phyloP scores from a whole-genome alignment of 2,797 vertebrate genomes.

The Cyprinodon diabolis region DNA sequence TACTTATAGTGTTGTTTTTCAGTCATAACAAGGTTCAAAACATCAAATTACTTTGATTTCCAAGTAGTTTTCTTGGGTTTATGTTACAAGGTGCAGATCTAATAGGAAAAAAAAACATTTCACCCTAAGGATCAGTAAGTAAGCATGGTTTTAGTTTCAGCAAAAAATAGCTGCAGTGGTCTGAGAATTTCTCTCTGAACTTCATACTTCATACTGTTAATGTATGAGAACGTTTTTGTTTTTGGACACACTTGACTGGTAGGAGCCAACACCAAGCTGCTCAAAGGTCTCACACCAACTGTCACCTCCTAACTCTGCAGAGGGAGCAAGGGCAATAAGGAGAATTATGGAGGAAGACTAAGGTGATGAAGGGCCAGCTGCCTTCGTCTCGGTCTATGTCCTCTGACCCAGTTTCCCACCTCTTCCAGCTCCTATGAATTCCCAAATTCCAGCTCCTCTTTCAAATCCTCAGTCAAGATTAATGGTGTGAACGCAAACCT shows the following conservation, averaged over 20 bases:
- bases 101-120: neutral
- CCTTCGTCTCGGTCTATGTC: conserved; percentile 81
- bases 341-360: conserved; percentile 59
- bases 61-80: neutral
- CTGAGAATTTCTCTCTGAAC: conserved; percentile 2
- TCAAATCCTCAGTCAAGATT: conserved; percentile 75
- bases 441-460: conserved; percentile 51
- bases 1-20: neutral
- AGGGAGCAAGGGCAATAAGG: conserved; percentile 24
- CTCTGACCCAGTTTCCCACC: conserved; percentile 84
- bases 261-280: conserved; percentile 9
- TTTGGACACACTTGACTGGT: conserved; percentile 14
- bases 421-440: conserved; percentile 58
- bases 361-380: conserved; percentile 76
- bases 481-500: conserved; percentile 79
- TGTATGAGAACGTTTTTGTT: neutral
- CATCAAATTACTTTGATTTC: neutral
- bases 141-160: conserved; percentile 13
- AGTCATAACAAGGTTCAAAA: neutral
- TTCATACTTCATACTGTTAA: neutral
- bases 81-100: conserved; percentile 13
- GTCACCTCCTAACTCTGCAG: conserved; percentile 58
- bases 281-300: conserved; percentile 44
- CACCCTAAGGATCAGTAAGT: conserved; percentile 12
- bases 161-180: conserved; percentile 5